Conservation (phyloP, 1,140 invertebrate species). For the Aphaenogaster floridana region DNA sequence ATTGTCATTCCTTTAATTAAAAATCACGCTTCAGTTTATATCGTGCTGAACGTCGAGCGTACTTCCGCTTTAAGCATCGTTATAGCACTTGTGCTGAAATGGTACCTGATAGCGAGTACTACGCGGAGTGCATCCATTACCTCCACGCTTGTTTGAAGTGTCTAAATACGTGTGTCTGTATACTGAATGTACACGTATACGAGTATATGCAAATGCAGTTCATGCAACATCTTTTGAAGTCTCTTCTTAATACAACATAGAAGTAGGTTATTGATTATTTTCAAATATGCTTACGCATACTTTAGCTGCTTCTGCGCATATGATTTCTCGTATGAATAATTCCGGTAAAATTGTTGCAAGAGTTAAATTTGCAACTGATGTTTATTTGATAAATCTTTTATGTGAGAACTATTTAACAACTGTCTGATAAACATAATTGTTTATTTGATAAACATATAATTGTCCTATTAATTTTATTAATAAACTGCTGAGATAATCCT, state of each 20-base stretch:
- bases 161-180: slow-evolving; percentile 69
- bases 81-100: slow-evolving; percentile 57
- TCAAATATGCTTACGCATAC: slow-evolving; percentile 20
- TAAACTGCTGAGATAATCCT: not conserved
- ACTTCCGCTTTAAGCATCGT: slow-evolving; percentile 56
- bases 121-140: slow-evolving; percentile 68
- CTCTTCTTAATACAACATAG: slow-evolving; percentile 23
- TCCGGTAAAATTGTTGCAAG: not conserved
- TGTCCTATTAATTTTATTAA: not conserved
- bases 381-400: not conserved
- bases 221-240: slow-evolving; percentile 45
- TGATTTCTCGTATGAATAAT: not conserved
- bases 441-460: not conserved
- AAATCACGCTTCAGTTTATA: slow-evolving; percentile 37
- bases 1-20: slow-evolving; percentile 32
- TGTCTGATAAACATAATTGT: not conserved
- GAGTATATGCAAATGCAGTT: slow-evolving; percentile 39
- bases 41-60: slow-evolving; percentile 11
- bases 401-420: not conserved
- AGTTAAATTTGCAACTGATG: slow-evolving; percentile 11
- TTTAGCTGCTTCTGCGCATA: not conserved
- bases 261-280: slow-evolving; percentile 30
- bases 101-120: slow-evolving; percentile 58
- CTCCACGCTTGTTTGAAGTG: slow-evolving; percentile 49
- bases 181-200: not conserved